phyloP scores from a whole-genome alignment of 2,888 invertebrate species.

The Reticulitermes lucifugus region DNA sequence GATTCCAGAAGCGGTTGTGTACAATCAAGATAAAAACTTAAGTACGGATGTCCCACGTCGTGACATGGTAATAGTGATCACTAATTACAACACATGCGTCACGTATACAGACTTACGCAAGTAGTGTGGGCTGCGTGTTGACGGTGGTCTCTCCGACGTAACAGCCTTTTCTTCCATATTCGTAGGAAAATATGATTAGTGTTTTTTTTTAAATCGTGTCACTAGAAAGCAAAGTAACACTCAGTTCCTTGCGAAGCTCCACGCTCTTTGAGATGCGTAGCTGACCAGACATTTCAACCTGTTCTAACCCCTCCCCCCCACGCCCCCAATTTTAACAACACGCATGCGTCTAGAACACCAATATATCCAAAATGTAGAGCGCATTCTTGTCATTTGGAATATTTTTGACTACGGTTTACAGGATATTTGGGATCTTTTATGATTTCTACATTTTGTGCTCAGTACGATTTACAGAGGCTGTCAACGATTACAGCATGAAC shows the following conservation, averaged over 20 bases:
- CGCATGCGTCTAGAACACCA: constrained; percentile 1
- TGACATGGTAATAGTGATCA: no score
- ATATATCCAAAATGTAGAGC: not conserved
- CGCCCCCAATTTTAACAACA: not conserved
- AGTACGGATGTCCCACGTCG: no score
- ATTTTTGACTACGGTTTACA: not conserved
- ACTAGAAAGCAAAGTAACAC: not conserved
- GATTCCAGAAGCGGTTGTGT: no score
- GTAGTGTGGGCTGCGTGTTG: not conserved
- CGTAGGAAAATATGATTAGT: not conserved
- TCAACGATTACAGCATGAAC: not conserved
- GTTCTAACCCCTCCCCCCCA: not conserved
- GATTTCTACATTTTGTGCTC: not conserved
- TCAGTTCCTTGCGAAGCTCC: not conserved
- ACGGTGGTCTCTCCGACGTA: not conserved
- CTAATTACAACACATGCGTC: no score
- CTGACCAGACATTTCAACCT: not conserved
- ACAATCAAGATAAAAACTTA: no score
- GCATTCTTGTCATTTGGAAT: not conserved
- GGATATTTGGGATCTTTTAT: not conserved
- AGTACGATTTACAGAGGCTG: not conserved
- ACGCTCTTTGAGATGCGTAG: not conserved
- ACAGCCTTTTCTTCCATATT: not conserved
- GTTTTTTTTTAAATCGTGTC: no score
- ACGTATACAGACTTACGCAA: no score